Conservation (phyloP, 2,797 vertebrate genomes). For the Bradypodion pumilum region DNA sequence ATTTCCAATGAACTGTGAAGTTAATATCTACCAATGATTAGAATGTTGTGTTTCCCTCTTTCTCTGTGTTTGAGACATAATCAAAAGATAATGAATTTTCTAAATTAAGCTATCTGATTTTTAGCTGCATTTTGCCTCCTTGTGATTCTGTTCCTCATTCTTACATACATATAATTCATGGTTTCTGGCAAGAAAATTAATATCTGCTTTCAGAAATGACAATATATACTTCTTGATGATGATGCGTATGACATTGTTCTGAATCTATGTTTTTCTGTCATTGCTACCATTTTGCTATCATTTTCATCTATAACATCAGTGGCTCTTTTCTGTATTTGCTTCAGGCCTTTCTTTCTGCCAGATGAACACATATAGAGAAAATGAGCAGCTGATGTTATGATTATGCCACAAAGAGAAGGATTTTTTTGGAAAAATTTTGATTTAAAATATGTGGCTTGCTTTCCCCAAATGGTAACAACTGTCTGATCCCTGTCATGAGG, state of each 20-base stretch:
- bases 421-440: neutral
- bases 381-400: neutral
- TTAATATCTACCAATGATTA: slow-evolving; percentile 50
- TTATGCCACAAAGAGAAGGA: neutral
- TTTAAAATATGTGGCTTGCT: neutral
- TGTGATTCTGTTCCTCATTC: neutral
- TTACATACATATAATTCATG: neutral
- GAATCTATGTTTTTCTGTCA: neutral
- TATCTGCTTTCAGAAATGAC: too few relatives aligned
- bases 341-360: neutral
- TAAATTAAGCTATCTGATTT: slow-evolving; percentile 27
- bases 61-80: slow-evolving; percentile 3
- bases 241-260: neutral
- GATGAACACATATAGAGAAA: neutral
- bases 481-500: too few relatives aligned
- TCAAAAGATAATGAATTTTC: slow-evolving; percentile 36
- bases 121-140: neutral
- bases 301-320: neutral
- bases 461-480: neutral
- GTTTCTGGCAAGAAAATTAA: too few relatives aligned
- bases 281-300: neutral
- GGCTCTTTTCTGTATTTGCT: neutral
- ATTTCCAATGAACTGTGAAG: slow-evolving; percentile 59
- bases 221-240: neutral
- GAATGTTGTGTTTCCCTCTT: slow-evolving; percentile 25